Conservation (phyloP, 2,888 invertebrate species). For the Chymomyza amoena region DNA sequence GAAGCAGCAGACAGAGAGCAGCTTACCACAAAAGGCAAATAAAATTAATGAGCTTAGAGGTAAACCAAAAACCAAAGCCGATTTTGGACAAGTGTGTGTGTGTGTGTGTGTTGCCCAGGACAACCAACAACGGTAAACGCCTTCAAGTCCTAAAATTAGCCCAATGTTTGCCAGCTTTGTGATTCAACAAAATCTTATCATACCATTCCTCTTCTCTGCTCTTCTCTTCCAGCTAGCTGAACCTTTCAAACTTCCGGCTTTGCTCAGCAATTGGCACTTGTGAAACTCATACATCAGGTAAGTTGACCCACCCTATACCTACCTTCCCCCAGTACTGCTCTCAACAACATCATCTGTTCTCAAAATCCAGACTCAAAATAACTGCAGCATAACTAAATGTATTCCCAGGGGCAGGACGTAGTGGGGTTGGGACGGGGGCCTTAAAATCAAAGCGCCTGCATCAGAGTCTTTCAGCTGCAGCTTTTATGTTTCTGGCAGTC, state of each 20-base stretch:
- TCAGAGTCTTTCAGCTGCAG: not conserved
- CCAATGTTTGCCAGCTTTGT: not conserved
- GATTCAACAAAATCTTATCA: not conserved
- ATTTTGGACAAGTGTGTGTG: conserved; percentile 29
- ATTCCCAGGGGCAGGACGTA: not conserved
- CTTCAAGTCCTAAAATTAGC: conserved; percentile 20
- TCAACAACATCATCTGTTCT: too few relatives aligned
- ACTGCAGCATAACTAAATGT: not conserved
- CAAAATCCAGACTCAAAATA: not conserved
- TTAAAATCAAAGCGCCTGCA: not conserved
- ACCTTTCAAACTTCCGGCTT: conserved; percentile 5
- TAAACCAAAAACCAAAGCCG: conserved; percentile 40
- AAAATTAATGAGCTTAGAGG: conserved; percentile 58
- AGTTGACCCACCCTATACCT: not conserved
- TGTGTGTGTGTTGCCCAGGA: conserved; percentile 10
- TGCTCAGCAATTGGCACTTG: conserved; percentile 15
- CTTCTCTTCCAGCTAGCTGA: conserved; percentile 28
- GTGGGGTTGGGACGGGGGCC: not conserved
- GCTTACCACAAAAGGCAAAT: conserved; percentile 45
- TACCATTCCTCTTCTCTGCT: not conserved
- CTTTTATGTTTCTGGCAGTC: conserved; percentile 4
- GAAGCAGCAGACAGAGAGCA: not conserved
- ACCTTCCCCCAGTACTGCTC: too few relatives aligned
- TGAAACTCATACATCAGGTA: conserved; percentile 1
- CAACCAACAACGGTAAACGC: not conserved